Evolutionary conservation across 1,140 invertebrate species (phyloP).

Genomic region (Drosophila ananassae): DNA sequence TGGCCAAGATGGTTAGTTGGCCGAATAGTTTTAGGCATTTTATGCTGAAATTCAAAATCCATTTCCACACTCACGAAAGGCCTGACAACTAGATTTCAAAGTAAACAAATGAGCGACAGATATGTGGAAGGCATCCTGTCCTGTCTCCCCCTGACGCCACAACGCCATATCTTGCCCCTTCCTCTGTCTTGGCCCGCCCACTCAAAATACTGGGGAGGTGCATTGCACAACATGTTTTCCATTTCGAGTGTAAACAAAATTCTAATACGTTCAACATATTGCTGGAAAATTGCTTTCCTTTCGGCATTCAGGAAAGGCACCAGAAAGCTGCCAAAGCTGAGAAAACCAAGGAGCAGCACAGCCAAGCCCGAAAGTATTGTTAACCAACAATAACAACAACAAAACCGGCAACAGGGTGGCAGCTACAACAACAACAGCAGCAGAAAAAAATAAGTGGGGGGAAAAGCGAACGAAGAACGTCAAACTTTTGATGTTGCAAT

Average conservation of each 20-base stretch:
- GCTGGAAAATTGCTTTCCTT: constrained; percentile 82
- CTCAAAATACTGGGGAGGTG: constrained; percentile 28
- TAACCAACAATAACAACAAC: constrained; percentile 74
- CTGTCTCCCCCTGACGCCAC: constrained; percentile 10
- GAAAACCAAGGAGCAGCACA: constrained; percentile 40
- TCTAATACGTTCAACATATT: constrained; percentile 82
- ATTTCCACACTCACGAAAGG: constrained; percentile 31
- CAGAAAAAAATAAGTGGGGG: neutral
- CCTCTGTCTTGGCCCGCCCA: neutral
- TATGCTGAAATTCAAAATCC: constrained; percentile 51
- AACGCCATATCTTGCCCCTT: constrained; percentile 1
- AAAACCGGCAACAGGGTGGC: constrained; percentile 8
- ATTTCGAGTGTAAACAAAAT: constrained; percentile 82
- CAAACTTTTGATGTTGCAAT: constrained; percentile 84
- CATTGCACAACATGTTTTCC: constrained; percentile 81
- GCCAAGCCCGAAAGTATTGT: constrained; percentile 72
- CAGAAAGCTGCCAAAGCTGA: constrained; percentile 27
- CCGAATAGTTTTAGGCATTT: constrained; percentile 43
- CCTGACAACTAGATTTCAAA: constrained; percentile 75
- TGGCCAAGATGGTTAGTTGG: neutral
- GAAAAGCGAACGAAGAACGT: constrained; percentile 71
- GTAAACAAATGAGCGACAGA: constrained; percentile 73
- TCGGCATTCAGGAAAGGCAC: constrained; percentile 57
- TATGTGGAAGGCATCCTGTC: constrained; percentile 20
- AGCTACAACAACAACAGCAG: constrained; percentile 7